Evolutionary conservation across 2,797 vertebrate species (phyloP).

Genomic region (Sebastes diaconus): DNA sequence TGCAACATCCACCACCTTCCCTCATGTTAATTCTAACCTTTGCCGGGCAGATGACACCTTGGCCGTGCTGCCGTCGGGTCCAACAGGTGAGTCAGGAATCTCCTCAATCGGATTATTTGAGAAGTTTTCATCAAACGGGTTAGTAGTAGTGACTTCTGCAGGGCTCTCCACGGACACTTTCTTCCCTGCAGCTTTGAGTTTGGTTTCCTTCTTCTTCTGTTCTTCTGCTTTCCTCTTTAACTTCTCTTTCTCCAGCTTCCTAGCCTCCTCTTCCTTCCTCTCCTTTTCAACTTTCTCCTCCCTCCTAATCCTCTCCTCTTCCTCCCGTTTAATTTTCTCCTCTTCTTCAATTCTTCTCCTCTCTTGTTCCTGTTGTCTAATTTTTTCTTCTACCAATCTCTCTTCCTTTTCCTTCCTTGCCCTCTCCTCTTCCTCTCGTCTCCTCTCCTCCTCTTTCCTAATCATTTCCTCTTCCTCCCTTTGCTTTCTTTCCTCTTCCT

Average conservation of each 20-base stretch:
- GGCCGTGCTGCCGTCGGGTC: constrained; percentile 44
- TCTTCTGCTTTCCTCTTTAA: not conserved
- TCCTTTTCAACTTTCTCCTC: not conserved
- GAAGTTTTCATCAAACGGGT: constrained; percentile 63
- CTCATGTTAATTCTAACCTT: constrained; percentile 82
- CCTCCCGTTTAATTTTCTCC: not conserved
- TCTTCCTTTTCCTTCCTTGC: constrained; percentile 5
- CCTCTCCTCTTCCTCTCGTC: not conserved
- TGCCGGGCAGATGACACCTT: constrained; percentile 83
- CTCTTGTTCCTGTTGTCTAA: not conserved
- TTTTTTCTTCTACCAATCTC: constrained; percentile 5
- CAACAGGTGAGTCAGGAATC: constrained; percentile 15
- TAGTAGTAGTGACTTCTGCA: constrained; percentile 20
- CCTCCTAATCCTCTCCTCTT: not conserved
- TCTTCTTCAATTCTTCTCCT: not conserved
- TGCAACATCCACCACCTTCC: too few relatives aligned
- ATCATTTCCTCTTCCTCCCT: not conserved
- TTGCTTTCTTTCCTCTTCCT: not conserved
- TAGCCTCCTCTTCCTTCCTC: not conserved
- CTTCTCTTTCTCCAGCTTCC: not conserved
- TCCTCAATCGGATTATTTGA: constrained; percentile 53
- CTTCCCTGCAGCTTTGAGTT: not conserved
- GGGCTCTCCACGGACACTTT: not conserved
- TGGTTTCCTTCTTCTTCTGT: not conserved
- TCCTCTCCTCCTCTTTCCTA: not conserved